Conservation (phyloP, 1,140 invertebrate genomes). For the Sipha flava region DNA sequence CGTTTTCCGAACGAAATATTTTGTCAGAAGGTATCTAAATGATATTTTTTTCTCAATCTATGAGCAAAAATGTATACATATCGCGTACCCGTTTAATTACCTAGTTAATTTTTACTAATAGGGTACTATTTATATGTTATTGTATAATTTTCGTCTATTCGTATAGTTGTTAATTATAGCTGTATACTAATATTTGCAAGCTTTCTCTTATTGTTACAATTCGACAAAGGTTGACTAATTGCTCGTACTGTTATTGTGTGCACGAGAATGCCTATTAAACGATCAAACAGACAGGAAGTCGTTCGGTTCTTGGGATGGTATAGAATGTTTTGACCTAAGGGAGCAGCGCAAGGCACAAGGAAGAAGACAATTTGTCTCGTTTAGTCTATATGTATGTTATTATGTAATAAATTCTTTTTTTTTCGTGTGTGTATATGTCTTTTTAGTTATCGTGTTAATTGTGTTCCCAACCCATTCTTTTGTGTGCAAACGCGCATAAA, state of each 20-base stretch:
- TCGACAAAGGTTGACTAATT: neutral
- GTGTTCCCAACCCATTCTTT: neutral
- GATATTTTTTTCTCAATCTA: too few species aligned
- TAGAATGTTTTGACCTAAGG: neutral
- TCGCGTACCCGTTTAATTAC: too few species aligned
- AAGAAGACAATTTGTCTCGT: conserved; percentile 18
- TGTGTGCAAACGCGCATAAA: neutral
- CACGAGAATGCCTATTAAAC: neutral
- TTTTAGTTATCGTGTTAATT: conserved; percentile 2
- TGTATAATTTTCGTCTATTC: too few species aligned
- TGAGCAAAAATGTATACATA: too few species aligned
- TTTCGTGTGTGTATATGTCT: neutral
- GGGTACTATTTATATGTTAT: too few species aligned
- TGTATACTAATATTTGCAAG: neutral
- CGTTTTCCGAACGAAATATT: too few species aligned
- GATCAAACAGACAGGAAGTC: neutral
- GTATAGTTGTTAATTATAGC: too few species aligned
- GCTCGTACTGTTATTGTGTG: neutral
- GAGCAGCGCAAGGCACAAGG: neutral
- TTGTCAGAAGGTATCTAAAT: too few species aligned
- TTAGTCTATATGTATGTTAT: neutral
- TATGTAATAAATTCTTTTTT: neutral
- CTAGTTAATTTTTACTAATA: too few species aligned
- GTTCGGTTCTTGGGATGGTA: neutral
- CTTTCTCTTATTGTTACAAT: neutral